These are phyloP conservation scores for Platycnemis pennipes DNA, from an alignment of 2,888 invertebrate genomes.

Conservation along the genomic window DNA sequence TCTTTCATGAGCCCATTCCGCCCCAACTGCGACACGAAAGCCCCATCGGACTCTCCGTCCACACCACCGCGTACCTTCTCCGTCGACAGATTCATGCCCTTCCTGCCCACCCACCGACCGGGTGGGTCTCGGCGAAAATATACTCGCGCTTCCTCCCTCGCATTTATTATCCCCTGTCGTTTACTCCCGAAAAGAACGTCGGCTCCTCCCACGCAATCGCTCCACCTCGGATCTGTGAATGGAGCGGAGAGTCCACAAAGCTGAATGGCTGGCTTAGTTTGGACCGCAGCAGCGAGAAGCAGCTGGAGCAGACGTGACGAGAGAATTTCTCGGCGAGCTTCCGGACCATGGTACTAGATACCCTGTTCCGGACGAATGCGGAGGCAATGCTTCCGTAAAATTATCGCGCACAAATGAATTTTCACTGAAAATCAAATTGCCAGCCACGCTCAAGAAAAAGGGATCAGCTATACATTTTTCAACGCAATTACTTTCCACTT, in stretches of 20 bases:
- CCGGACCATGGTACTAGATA: too few species aligned
- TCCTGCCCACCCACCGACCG: neutral
- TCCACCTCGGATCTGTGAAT: neutral
- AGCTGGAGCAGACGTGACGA: neutral
- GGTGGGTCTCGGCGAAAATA: neutral
- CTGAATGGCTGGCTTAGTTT: neutral
- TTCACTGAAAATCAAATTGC: too few species aligned
- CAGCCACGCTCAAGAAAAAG: too few species aligned
- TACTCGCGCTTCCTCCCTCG: neutral
- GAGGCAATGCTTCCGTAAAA: too few species aligned
- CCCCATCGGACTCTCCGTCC: neutral
- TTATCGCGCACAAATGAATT: too few species aligned
- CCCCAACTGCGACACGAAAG: neutral
- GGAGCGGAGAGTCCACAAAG: neutral
- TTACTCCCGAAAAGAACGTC: neutral
- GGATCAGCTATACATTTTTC: too few species aligned
- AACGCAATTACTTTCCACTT: too few species aligned
- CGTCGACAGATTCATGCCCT: neutral
- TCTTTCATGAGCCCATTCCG: neutral
- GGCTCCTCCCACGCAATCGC: neutral
- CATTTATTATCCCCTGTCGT: conserved; percentile 5
- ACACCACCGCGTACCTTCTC: neutral
- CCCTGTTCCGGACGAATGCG: too few species aligned
- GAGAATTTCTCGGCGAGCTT: neutral
- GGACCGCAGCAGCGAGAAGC: too few species aligned